These are phyloP conservation scores for Sarcophaga variegata DNA, from an alignment of 2,888 invertebrate species.

Conservation along the genomic window DNA sequence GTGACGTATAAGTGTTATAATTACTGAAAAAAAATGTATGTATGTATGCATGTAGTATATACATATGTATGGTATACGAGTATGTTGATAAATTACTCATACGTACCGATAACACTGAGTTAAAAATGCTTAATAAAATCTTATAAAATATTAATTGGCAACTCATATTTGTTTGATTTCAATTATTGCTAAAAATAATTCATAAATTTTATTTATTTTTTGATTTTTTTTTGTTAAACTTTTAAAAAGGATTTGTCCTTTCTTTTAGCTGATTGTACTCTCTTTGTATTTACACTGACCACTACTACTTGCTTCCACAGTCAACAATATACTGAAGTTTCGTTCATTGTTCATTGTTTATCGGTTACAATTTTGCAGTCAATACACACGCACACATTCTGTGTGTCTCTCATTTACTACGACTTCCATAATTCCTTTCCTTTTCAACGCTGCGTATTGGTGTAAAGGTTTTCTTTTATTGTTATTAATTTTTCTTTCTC, in stretches of 20 bases:
- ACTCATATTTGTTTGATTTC: constrained; percentile 72
- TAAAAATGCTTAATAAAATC: constrained; percentile 75
- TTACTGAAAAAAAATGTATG: background rate
- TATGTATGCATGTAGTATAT: background rate
- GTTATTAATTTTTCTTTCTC: constrained; percentile 48
- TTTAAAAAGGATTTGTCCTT: background rate
- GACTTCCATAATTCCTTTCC: constrained; percentile 21
- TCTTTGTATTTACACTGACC: constrained; percentile 31
- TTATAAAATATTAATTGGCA: constrained; percentile 76
- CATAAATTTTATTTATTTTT: constrained; percentile 10
- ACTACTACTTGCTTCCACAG: constrained; percentile 65
- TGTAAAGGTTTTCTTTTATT: constrained; percentile 39
- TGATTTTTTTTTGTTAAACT: background rate
- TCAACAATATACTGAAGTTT: constrained; percentile 64
- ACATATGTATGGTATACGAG: background rate
- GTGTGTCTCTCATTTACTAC: background rate
- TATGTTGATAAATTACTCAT: constrained; percentile 68
- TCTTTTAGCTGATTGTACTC: constrained; percentile 14
- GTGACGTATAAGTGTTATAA: background rate
- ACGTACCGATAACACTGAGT: constrained; percentile 78
- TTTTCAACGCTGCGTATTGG: constrained; percentile 8
- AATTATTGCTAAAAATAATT: background rate
- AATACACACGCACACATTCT: constrained; percentile 18
- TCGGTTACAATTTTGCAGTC: background rate
- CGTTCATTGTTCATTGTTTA: constrained; percentile 22